These are phyloP conservation scores for Vulpes ferrilata DNA, from an alignment of 2,113 vertebrate genomes.

Conservation along the genomic window DNA sequence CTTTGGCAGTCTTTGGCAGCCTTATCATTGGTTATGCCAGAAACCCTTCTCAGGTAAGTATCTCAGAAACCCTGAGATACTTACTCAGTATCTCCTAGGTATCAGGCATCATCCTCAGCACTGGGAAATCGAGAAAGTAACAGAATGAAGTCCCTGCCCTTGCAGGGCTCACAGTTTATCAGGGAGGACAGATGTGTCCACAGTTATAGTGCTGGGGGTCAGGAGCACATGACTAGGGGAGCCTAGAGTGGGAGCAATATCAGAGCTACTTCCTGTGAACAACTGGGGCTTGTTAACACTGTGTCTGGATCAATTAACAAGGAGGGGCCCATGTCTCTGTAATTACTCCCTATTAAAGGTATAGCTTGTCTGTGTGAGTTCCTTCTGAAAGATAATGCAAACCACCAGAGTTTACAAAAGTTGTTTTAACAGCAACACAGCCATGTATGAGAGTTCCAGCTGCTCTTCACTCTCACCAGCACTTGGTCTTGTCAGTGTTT, in stretches of 20 bases:
- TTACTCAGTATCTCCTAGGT: background rate
- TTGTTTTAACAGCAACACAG: background rate
- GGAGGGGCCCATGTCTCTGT: background rate
- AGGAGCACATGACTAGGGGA: background rate
- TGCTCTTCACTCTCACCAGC: background rate
- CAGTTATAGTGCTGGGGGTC: background rate
- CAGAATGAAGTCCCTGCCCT: background rate
- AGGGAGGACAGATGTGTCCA: background rate
- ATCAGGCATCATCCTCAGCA: background rate
- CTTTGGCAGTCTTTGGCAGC: too few relatives aligned
- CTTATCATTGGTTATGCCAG: too few relatives aligned
- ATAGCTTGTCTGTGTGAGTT: background rate
- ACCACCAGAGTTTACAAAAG: background rate
- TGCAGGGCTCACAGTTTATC: background rate
- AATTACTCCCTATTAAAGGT: background rate
- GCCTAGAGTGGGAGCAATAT: background rate
- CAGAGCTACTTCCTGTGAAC: background rate
- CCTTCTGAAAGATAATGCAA: background rate
- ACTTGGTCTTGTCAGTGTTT: background rate
- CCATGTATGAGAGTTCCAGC: background rate
- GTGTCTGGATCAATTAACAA: background rate
- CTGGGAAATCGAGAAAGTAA: background rate
- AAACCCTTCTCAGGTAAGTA: too few relatives aligned
- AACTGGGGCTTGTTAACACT: background rate
- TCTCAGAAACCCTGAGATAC: too few relatives aligned